Evolutionary conservation across 2,888 invertebrate species (phyloP), one percentile per base, ranked within the genome.

Genomic region (Erynnis tages): DNA sequence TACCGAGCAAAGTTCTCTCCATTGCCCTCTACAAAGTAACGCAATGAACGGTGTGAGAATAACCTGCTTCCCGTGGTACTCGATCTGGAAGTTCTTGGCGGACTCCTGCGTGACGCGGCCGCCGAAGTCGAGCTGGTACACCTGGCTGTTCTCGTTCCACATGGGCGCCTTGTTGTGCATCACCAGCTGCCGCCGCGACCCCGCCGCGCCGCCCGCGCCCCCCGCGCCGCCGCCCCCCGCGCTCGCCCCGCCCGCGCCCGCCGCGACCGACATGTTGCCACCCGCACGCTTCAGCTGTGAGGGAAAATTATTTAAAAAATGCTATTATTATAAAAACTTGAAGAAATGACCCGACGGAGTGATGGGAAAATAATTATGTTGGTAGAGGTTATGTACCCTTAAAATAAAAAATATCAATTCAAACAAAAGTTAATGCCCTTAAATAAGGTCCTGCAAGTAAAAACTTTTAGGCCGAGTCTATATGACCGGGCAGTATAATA

Each of bases 111-210:
- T 99, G 54, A 99, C 99, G 61, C 99, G 91, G 7, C 99, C 99
- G 2, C 99, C 99, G 88, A 99, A 99, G 89, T 99, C 99, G 35
- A 99, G 91, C 77, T 99, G 99, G 87, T 99, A 99, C 8, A 99
- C 99, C 84, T 99, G 99, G 76, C 97, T 98, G 83, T 96, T 96
- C 85, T 99, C 99, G 82, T 99, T 99, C 99, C 99, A 99, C 93
- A 98, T 94, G 8, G 98, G 98, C 53, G 93, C 93, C 84, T 99
- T 99, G 86, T 99, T 99, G 85, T 98, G 97, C 96, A 98, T 97
- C 38, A 97, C 93, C 69, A 98, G 95, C 83, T 98, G 96, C 4
- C 95, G 90, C 32, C 94, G 90, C 19, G 85, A 54, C 30, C 56
- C 56, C 40, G 54, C 61, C 58, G 53, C 56, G 46, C 49, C 60